phyloP scores from a whole-genome alignment of 2,888 invertebrate species.

The Reticulitermes lucifugus region DNA sequence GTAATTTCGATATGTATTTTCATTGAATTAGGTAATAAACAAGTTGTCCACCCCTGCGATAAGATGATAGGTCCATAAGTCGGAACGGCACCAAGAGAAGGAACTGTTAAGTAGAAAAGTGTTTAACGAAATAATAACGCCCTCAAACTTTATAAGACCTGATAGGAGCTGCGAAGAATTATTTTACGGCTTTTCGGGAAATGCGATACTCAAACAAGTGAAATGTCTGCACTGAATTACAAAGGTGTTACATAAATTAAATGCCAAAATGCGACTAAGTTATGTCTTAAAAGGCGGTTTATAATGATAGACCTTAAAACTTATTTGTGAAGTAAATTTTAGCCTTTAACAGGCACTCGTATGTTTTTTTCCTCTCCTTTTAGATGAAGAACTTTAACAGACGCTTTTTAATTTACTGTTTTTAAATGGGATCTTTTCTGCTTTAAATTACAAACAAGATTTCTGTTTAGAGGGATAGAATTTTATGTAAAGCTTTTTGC shows the following conservation, averaged over 20 bases:
- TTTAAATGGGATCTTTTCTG: not conserved
- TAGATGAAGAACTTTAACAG: not conserved
- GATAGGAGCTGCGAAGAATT: not conserved
- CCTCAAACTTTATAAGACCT: not conserved
- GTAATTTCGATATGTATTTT: no score
- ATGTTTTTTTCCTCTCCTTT: not conserved
- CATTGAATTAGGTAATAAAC: no score
- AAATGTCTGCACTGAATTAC: not conserved
- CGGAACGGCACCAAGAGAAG: no score
- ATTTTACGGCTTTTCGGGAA: not conserved
- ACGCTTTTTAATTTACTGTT: not conserved
- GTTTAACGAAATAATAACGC: no score
- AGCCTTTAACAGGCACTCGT: not conserved
- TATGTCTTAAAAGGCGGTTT: not conserved
- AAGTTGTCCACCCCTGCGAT: no score
- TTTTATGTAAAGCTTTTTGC: not conserved
- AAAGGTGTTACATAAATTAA: slow-evolving; percentile 7
- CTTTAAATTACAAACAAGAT: not conserved
- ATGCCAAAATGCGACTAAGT: not conserved
- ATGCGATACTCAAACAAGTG: not conserved
- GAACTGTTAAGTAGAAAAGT: no score
- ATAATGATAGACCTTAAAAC: not conserved
- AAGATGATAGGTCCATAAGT: no score
- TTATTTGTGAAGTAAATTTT: not conserved
- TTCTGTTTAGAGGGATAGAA: not conserved